These are phyloP conservation scores for Eilema caniola DNA, from an alignment of 2,888 invertebrate genomes.

Conservation along the genomic window DNA sequence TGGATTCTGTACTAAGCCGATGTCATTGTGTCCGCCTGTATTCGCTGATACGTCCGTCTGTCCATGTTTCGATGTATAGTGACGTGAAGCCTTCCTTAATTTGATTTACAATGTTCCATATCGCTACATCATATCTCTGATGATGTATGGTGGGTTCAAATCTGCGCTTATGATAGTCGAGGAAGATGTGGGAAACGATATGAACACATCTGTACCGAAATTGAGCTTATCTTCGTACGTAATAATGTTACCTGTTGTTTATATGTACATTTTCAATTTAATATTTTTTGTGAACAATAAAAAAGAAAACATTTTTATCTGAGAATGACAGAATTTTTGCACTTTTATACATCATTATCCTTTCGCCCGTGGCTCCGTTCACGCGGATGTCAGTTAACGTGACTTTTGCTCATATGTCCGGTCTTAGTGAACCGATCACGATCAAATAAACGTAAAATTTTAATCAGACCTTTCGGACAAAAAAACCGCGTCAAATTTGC, in stretches of 20 bases:
- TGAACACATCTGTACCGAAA: neutral
- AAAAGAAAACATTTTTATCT: neutral
- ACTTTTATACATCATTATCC: no score
- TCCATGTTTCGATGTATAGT: conserved; percentile 54
- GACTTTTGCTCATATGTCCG: no score
- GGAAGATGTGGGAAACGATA: neutral
- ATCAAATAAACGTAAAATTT: no score
- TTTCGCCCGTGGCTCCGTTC: no score
- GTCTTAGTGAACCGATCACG: no score
- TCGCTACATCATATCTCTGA: conserved; percentile 43
- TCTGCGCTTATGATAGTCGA: neutral
- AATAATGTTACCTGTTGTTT: neutral
- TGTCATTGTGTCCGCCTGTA: conserved; percentile 47
- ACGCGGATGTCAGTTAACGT: no score
- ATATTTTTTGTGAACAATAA: neutral
- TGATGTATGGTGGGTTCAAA: conserved; percentile 37
- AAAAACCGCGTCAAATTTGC: no score
- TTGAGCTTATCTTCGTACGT: neutral
- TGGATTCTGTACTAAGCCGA: conserved; percentile 22
- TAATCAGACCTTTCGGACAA: no score
- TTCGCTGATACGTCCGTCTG: conserved; percentile 59
- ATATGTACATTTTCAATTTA: neutral
- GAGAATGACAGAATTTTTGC: no score
- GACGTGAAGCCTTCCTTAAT: conserved; percentile 54
- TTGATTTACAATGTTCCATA: conserved; percentile 60